Evolutionary conservation across 1,140 invertebrate species (phyloP).

Genomic region (Oscheius sp.): DNA sequence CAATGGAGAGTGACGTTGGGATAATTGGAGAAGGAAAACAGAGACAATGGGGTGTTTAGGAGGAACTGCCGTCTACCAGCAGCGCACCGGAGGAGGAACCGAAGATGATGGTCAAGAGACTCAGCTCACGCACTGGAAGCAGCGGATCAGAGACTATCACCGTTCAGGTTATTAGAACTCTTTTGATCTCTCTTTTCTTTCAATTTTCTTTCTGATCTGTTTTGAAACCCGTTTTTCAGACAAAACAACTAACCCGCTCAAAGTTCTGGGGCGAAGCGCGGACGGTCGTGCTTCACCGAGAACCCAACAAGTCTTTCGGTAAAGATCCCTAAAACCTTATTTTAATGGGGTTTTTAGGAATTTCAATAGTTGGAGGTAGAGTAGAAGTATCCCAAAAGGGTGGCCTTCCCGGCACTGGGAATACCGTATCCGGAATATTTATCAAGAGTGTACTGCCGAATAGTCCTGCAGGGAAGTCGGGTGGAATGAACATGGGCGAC

Average conservation of each 20-base stretch:
- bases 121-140: conserved; percentile 14
- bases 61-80: conserved; percentile 24
- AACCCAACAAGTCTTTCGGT: conserved; percentile 67
- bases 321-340: not conserved
- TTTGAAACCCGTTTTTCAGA: conserved; percentile 26
- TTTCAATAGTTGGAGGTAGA: conserved; percentile 94
- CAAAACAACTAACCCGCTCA: conserved; percentile 58
- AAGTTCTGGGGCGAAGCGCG: conserved; percentile 85
- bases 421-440: conserved; percentile 83
- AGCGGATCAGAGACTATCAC: conserved; percentile 17
- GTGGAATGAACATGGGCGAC: conserved; percentile 74
- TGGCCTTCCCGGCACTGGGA: conserved; percentile 60
- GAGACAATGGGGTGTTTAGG: not conserved
- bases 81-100: not conserved
- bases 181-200: not conserved
- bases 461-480: conserved; percentile 87
- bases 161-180: conserved; percentile 5
- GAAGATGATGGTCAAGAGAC: not conserved
- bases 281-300: conserved; percentile 71
- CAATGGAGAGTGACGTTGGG: not conserved
- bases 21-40: conserved; percentile 3
- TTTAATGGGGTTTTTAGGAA: conserved; percentile 69
- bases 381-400: conserved; percentile 68
- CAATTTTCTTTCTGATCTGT: not conserved
- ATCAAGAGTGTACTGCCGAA: conserved; percentile 92